A percentile compares a stretch with the other conserved stretches of the same genome.
These are phyloP conservation scores for Schizothorax lantsangensis DNA, from an alignment of 2,797 vertebrate genomes.

Conservation along the genomic window DNA sequence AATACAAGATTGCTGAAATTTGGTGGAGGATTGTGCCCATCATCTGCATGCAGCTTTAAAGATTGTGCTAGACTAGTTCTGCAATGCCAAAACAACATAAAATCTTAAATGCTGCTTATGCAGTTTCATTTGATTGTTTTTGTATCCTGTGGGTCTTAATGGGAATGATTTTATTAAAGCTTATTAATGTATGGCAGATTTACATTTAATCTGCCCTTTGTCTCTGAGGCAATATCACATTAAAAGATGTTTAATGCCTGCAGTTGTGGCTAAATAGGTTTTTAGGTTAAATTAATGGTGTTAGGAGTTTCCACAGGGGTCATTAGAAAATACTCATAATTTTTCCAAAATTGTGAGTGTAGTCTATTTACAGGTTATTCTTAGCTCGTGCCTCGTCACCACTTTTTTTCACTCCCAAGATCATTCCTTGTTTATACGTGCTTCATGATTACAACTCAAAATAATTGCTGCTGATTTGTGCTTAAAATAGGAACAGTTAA, in stretches of 20 bases:
- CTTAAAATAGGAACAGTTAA: slow-evolving; percentile 5
- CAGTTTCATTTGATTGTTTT: background rate
- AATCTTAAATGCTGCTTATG: background rate
- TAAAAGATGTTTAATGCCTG: slow-evolving; percentile 22
- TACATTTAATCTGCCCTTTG: background rate
- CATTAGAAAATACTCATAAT: background rate
- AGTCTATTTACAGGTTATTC: background rate
- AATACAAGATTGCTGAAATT: background rate
- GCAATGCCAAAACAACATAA: background rate
- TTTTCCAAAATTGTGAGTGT: background rate
- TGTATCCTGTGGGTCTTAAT: background rate
- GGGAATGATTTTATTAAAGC: slow-evolving; percentile 4
- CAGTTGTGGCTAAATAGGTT: slow-evolving; percentile 30
- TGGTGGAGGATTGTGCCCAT: background rate
- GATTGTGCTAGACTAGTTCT: background rate
- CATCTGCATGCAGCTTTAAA: background rate
- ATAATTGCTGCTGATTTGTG: background rate
- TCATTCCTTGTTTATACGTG: background rate
- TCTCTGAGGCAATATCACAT: slow-evolving; percentile 19
- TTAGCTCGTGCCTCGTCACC: background rate
- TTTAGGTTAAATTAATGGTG: slow-evolving; percentile 42
- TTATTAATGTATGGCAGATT: slow-evolving; percentile 19
- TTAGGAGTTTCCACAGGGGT: slow-evolving; percentile 37
- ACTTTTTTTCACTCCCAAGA: background rate
- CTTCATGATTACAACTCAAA: background rate